phyloP scores from a whole-genome alignment of 2,888 invertebrate genomes.

The Napeogenes inachia region DNA sequence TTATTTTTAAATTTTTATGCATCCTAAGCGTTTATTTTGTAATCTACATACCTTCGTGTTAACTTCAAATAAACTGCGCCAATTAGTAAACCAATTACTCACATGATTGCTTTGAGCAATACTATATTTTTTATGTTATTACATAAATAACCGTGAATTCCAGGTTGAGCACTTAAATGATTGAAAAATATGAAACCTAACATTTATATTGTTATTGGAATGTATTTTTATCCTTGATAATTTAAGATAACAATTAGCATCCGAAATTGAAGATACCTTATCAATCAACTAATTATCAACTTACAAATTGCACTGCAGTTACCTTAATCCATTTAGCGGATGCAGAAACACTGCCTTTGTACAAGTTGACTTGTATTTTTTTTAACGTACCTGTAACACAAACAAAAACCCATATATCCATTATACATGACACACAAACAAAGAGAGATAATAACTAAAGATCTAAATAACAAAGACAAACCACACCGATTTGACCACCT shows the following conservation, averaged over 20 bases:
- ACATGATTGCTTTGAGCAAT: conserved; percentile 1
- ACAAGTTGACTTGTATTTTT: not conserved
- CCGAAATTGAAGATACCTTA: too few relatives aligned
- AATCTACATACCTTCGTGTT: conserved; percentile 1
- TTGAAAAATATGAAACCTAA: too few relatives aligned
- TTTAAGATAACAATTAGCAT: too few relatives aligned
- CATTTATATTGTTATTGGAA: too few relatives aligned
- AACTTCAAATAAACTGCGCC: not conserved
- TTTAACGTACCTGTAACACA: not conserved
- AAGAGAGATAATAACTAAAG: not conserved
- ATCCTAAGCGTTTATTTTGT: conserved; percentile 16
- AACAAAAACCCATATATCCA: not conserved
- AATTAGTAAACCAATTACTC: not conserved
- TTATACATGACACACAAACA: not conserved
- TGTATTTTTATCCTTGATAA: too few relatives aligned
- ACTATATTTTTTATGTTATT: not conserved
- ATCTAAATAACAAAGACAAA: not conserved
- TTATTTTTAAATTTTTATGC: conserved; percentile 24
- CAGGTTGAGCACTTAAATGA: not conserved
- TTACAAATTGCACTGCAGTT: too few relatives aligned
- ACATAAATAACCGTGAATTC: not conserved
- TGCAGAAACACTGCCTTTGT: not conserved
- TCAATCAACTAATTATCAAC: too few relatives aligned
- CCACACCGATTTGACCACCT: not conserved
- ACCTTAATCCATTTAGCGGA: not conserved